Conservation (phyloP, 2,888 invertebrate genomes). For the Drosophila antonietae region DNA sequence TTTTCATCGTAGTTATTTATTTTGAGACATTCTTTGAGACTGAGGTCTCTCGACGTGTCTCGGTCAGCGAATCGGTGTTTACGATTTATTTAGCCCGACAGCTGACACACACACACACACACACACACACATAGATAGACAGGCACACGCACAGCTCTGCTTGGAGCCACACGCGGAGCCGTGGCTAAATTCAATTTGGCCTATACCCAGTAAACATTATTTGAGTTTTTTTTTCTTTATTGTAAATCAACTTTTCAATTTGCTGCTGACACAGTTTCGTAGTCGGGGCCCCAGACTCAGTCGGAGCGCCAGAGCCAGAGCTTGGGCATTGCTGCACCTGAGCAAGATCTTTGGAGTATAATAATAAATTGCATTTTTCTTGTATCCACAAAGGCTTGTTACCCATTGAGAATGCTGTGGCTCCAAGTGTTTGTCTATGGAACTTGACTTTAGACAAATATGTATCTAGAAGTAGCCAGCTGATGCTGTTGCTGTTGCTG, state of each 20-base stretch:
- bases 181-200: slow-evolving; percentile 67
- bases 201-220: slow-evolving; percentile 55
- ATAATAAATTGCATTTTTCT: slow-evolving; percentile 70
- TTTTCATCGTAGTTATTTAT: slow-evolving; percentile 42
- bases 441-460: slow-evolving; percentile 52
- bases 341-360: slow-evolving; percentile 42
- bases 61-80: slow-evolving; percentile 51
- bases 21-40: slow-evolving; percentile 63
- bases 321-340: slow-evolving; percentile 59
- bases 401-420: slow-evolving; percentile 52
- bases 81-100: slow-evolving; percentile 70
- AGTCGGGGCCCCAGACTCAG: slow-evolving; percentile 16
- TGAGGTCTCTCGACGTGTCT: slow-evolving; percentile 41
- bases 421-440: slow-evolving; percentile 46
- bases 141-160: slow-evolving; percentile 9
- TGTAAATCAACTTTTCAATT: slow-evolving; percentile 77
- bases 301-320: slow-evolving; percentile 13
- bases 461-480: slow-evolving; percentile 42
- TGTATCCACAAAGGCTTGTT: slow-evolving; percentile 39
- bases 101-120: slow-evolving; percentile 24
- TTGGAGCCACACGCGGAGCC: slow-evolving; percentile 54
- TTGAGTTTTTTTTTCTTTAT: slow-evolving; percentile 36
- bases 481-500: slow-evolving; percentile 13
- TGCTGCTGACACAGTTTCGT: slow-evolving; percentile 75
- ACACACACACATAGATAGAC: slow-evolving; percentile 1